Percentiles rank a stretch among this genome's conserved stretches.
These are phyloP conservation scores for Alauda arvensis DNA, from an alignment of 2,797 vertebrate species.

Conservation along the genomic window DNA sequence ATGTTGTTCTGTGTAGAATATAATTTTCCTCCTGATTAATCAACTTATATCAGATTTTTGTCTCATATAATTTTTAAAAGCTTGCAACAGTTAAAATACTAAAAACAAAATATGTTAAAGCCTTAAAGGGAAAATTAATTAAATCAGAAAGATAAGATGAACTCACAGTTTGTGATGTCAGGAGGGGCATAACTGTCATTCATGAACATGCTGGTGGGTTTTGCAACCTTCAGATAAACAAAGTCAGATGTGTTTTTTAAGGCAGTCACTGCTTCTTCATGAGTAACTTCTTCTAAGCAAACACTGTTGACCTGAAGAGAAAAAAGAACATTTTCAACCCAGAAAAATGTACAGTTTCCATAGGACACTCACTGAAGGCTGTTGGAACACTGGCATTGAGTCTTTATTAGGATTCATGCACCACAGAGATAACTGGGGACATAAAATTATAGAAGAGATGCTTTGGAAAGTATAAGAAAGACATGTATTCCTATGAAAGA, in stretches of 20 bases:
- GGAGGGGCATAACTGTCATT: slow-evolving; percentile 92
- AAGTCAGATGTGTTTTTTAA: slow-evolving; percentile 96
- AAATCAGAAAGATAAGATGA: not conserved
- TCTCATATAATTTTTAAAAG: not conserved
- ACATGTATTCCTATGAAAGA: not conserved
- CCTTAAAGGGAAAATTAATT: not conserved
- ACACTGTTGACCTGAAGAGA: slow-evolving; percentile 85
- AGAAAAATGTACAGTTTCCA: not conserved
- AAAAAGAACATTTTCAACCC: not conserved
- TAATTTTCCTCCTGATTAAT: not conserved
- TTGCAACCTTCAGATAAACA: slow-evolving; percentile 93
- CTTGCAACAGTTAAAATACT: not conserved
- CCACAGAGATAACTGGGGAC: not conserved
- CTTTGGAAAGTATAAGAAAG: not conserved
- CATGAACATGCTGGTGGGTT: slow-evolving; percentile 92
- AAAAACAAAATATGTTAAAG: not conserved
- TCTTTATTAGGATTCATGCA: not conserved
- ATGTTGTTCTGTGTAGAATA: not conserved
- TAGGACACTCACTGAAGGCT: not conserved
- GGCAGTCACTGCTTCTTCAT: slow-evolving; percentile 94
- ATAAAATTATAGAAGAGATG: not conserved
- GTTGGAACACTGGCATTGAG: not conserved
- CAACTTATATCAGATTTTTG: not conserved
- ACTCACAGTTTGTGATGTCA: slow-evolving; percentile 92
- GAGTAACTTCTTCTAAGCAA: slow-evolving; percentile 91